Evolutionary conservation across 2,113 vertebrate species (phyloP).

Genomic region (Hydropotes inermis): DNA sequence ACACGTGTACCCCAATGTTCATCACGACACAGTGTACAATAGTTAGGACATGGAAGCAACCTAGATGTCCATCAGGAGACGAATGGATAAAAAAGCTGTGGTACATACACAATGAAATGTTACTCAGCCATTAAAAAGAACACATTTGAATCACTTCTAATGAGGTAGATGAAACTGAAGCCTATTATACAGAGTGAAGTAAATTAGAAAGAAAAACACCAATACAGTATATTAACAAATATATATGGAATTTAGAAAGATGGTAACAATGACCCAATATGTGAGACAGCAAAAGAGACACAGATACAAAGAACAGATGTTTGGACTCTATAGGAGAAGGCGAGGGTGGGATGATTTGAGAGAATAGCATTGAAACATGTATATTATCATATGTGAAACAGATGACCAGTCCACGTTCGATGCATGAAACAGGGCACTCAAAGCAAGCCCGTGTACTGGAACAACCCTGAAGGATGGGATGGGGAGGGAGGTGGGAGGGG

Average conservation of each 20-base stretch:
- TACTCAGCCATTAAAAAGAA: background rate
- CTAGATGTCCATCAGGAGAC: background rate
- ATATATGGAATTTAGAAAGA: background rate
- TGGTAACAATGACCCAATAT: background rate
- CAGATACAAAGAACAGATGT: background rate
- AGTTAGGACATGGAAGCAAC: background rate
- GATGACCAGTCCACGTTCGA: background rate
- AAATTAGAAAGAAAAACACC: background rate
- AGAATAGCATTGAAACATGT: background rate
- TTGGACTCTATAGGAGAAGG: background rate
- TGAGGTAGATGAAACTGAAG: background rate
- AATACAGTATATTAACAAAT: too few relatives aligned
- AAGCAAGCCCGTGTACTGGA: rapidly evolving
- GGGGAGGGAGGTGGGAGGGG: background rate
- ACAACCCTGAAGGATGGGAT: background rate
- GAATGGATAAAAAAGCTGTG: background rate
- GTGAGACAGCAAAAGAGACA: background rate
- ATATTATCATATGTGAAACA: background rate
- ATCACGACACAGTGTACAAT: background rate
- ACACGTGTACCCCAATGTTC: background rate
- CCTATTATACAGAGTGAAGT: background rate
- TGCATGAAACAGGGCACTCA: background rate
- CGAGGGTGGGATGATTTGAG: background rate
- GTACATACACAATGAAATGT: background rate
- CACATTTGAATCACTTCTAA: background rate